Percentiles rank a stretch among this genome's conserved stretches.
phyloP scores from a whole-genome alignment of 2,113 vertebrate genomes.

The Corythoichthys intestinalis region DNA sequence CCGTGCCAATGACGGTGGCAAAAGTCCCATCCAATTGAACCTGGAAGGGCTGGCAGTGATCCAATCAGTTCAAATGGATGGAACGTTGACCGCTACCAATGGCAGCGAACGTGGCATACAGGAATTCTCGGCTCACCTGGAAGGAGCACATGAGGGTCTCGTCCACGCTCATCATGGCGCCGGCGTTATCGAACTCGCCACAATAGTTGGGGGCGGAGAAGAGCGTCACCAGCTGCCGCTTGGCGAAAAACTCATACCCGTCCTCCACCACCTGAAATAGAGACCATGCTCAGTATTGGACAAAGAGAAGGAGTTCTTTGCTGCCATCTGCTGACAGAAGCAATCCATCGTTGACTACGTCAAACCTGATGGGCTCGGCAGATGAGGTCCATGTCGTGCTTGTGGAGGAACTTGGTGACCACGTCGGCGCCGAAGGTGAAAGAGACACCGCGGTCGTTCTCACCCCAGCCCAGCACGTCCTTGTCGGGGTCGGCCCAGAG shows the following conservation, averaged over 20 bases:
- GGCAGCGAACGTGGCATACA: too few relatives aligned
- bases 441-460: conserved; percentile 92
- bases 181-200: conserved; percentile 94
- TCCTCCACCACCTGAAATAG: conserved; percentile 89
- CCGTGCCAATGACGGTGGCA: too few relatives aligned
- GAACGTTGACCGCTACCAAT: too few relatives aligned
- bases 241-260: conserved; percentile 95
- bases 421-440: conserved; percentile 95
- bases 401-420: conserved; percentile 95
- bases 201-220: conserved; percentile 97
- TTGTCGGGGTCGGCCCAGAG: conserved; percentile 97
- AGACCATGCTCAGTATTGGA: neutral
- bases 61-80: too few relatives aligned
- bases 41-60: too few relatives aligned
- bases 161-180: conserved; percentile 96
- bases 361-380: conserved; percentile 93
- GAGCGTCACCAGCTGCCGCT: conserved; percentile 92
- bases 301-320: neutral
- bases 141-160: conserved; percentile 98
- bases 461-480: conserved; percentile 94
- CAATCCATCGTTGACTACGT: too few relatives aligned
- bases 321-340: conserved; percentile 1
- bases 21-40: too few relatives aligned
- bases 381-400: conserved; percentile 96
- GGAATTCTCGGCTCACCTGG: conserved; percentile 74